Evolutionary conservation across 2,797 vertebrate genomes (phyloP), one percentile per base, ranked within the genome.

Genomic region (Pseudomugil gertrudae): DNA sequence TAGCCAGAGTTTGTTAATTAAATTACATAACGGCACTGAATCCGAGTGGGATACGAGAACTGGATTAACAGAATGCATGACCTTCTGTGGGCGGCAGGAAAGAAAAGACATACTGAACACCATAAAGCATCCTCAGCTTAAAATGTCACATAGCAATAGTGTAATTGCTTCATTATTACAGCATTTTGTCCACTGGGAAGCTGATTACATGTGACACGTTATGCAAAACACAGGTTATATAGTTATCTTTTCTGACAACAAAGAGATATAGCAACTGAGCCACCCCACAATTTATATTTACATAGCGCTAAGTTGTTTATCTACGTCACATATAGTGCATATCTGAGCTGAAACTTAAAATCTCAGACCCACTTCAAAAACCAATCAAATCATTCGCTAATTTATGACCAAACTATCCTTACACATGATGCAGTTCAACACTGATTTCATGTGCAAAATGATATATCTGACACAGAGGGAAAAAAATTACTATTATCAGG

Each of bases 121-220:
- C 65, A 62, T 32, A 79, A 70, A 74, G 63, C 65, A 40, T 38
- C 36, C 68, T 69, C 71, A 40, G 76, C 80, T 80, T 78, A 48
- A 81, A 81, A 84, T 82, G 55, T 84, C 78, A 80, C 60, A 73
- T 65, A 56, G 74, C 63, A 68, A 69, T 65, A 23, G 70, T 45
- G 63, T 64, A 76, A 60, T 27, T 40, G 69, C 72, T 78, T 79
- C 57, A 64, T 78, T 82, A 73, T 76, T 76, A 66, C 69, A 65
- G 43, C 57, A 43, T 80, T 48, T 10, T 62, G 74, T 73, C 70
- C 69, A 55, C 76, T 81, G 54, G 3, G 64, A 63, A 78, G 82
- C 71, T 66, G 85, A 84, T 86, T 86, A 86, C 56, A 72, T 60
- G 63, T 65, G 79, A 81, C 78, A 79, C 74, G 80, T 83, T 76